A percentile compares a stretch with the other conserved stretches of the same genome.
These are phyloP conservation scores for Thereva unica DNA, from an alignment of 2,888 invertebrate species.

Conservation along the genomic window DNA sequence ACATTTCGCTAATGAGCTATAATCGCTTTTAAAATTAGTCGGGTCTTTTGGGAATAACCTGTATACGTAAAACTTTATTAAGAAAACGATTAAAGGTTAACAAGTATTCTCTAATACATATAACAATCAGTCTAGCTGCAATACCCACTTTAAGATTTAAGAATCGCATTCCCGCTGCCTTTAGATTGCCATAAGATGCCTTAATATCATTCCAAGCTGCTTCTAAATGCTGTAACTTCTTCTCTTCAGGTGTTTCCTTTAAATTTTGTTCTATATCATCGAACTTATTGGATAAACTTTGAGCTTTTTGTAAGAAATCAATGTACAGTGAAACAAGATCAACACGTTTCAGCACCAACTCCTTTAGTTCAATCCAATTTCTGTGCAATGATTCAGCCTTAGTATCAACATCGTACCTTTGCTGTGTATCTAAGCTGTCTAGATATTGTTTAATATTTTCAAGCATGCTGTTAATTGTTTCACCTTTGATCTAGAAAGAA, in stretches of 20 bases:
- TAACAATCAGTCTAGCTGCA: neutral
- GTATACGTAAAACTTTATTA: no score
- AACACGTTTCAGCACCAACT: slow-evolving; percentile 66
- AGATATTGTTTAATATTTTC: slow-evolving; percentile 66
- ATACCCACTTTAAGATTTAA: slow-evolving; percentile 60
- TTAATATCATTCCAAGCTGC: slow-evolving; percentile 66
- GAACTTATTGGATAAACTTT: slow-evolving; percentile 68
- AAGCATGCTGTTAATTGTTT: slow-evolving; percentile 68
- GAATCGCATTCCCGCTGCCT: slow-evolving; percentile 69
- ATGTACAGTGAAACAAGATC: slow-evolving; percentile 70
- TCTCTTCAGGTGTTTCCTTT: slow-evolving; percentile 63
- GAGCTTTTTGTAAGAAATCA: slow-evolving; percentile 72
- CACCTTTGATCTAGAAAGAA: slow-evolving; percentile 65
- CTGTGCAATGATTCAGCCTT: slow-evolving; percentile 67
- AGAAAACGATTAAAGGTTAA: no score
- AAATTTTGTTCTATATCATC: slow-evolving; percentile 67
- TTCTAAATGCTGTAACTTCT: slow-evolving; percentile 58
- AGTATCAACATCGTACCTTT: slow-evolving; percentile 65
- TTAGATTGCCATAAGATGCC: slow-evolving; percentile 68
- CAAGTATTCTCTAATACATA: neutral
- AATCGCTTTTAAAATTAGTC: no score
- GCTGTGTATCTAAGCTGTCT: slow-evolving; percentile 68
- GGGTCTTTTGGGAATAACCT: no score
- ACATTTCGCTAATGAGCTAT: no score
- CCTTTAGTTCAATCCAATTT: slow-evolving; percentile 67